Evolutionary conservation across 2,888 invertebrate genomes (phyloP), one percentile per base, ranked within the genome.

Genomic region (Coelogynopora nodosa): DNA sequence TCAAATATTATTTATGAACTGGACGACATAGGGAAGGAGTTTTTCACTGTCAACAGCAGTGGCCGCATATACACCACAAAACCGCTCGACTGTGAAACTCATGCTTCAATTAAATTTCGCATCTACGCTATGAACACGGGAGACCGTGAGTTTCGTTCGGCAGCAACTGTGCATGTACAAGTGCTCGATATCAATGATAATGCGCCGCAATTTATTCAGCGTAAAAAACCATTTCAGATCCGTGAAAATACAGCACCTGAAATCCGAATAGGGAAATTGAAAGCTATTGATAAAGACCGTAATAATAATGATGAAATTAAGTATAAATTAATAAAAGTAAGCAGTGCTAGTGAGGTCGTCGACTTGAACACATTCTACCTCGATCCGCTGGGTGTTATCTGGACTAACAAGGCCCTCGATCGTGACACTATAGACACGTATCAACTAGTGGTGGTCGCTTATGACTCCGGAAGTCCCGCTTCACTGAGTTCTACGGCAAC

Each of bases 131-230:
- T 85, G 27, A 85, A 85, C 30, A 85, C 74, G 23, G 85, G 85
- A 0, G 74, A 85, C 49, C 26, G 74, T 13, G 74, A 85, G 29
- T 85, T 85, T 30, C 30, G 67, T 10, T 28, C 67, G 5, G 26
- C 67, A n/a, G 28, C 67, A 13, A 67, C 67, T 26, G 85, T 85
- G 18, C 74, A 67, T 28, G 27, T 86, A 0, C 67, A 30, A 13
- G 49, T 86, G 0, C 31, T 86, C 1, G 86, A 86, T 27, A 84
- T 86, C 29, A 86, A 86, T 26, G 86, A 86, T 27, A 86, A 86
- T 28, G n/a, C 86, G 31, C 86, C 86, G 2, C 28, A 82, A 28
- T 80, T 86, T 13, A 0, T 84, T 2, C 74, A n/a, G 27, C 67
- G 30, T 0, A 85, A 30, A 67, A 67, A 26, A 5, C 67, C 28